phyloP scores from a whole-genome alignment of 2,797 vertebrate species.

The Mus minutoides region DNA sequence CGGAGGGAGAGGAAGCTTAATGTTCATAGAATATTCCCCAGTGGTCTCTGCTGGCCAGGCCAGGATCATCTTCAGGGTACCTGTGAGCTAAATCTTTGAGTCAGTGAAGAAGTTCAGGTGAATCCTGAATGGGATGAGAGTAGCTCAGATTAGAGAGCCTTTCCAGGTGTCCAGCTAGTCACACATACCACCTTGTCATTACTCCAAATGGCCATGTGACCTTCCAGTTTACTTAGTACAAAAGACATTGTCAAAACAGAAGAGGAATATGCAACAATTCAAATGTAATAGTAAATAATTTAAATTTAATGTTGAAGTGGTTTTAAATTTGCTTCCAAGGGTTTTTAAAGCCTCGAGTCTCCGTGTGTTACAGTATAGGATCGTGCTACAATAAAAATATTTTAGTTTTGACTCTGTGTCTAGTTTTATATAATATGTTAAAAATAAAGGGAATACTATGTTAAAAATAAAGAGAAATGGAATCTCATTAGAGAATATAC shows the following conservation, averaged over 20 bases:
- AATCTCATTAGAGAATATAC: neutral
- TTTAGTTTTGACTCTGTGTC: constrained; percentile 13
- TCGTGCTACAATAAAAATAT: neutral
- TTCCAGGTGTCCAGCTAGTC: neutral
- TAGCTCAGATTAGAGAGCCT: neutral
- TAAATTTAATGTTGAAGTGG: neutral
- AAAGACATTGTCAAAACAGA: neutral
- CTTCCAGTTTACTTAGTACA: neutral
- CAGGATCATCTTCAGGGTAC: neutral
- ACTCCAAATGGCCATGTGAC: neutral
- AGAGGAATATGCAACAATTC: neutral
- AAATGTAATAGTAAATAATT: neutral
- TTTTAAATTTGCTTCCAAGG: neutral
- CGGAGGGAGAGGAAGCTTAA: neutral
- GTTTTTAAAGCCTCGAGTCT: constrained; percentile 3
- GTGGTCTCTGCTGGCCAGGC: neutral
- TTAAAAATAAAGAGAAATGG: neutral
- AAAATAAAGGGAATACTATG: neutral
- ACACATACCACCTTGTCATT: neutral
- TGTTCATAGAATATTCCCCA: neutral
- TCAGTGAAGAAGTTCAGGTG: neutral
- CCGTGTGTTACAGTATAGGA: neutral
- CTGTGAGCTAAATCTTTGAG: neutral
- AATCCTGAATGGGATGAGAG: neutral
- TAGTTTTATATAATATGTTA: neutral